Percentiles rank a stretch among this genome's conserved stretches.
These are phyloP conservation scores for Autographa gamma DNA, from an alignment of 2,888 invertebrate species.

Conservation along the genomic window DNA sequence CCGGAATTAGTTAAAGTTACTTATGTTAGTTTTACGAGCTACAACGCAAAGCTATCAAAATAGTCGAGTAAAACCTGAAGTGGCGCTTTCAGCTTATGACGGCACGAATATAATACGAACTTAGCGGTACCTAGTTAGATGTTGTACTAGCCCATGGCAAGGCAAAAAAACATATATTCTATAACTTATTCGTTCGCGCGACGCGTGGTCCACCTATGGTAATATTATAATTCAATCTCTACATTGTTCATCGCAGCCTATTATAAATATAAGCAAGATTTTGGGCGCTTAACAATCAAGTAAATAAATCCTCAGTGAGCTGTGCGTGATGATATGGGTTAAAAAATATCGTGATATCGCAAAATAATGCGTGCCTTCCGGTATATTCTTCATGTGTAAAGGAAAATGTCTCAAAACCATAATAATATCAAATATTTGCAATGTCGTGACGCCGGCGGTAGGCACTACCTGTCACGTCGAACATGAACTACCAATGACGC, in stretches of 20 bases:
- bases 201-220: too few relatives aligned
- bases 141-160: too few relatives aligned
- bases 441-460: constrained; percentile 40
- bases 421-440: constrained; percentile 42
- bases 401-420: constrained; percentile 29
- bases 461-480: constrained; percentile 45
- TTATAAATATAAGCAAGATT: too few relatives aligned
- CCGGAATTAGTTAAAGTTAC: not conserved
- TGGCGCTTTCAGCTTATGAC: not conserved
- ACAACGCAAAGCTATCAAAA: constrained; percentile 33
- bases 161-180: too few relatives aligned
- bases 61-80: not conserved
- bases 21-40: constrained; percentile 19
- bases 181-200: too few relatives aligned
- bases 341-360: constrained; percentile 35
- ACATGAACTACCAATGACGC: constrained; percentile 19
- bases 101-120: not conserved
- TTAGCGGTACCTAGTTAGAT: not conserved
- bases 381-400: constrained; percentile 36
- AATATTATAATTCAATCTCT: too few relatives aligned
- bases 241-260: too few relatives aligned
- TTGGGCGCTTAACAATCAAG: too few relatives aligned
- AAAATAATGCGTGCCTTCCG: constrained; percentile 21
- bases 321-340: not conserved
- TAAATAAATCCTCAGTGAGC: not conserved